Percentiles rank a stretch among this genome's conserved stretches.
Evolutionary conservation across 1,140 invertebrate species (phyloP).

Genomic region (Leptinotarsa defecta): DNA sequence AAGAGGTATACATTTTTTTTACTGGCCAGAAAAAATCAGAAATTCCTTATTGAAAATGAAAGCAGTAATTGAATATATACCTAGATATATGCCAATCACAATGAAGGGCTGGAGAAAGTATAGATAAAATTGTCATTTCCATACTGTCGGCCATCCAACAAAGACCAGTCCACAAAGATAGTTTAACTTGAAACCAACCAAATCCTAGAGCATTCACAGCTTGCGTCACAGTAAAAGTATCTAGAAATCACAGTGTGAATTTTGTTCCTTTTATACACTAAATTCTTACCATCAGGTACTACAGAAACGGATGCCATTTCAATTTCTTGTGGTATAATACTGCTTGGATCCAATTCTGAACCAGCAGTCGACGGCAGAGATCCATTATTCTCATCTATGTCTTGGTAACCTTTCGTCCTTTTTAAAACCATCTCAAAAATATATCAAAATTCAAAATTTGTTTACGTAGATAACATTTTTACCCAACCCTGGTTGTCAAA

Average conservation of each 20-base stretch:
- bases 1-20: too few relatives aligned
- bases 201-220: slow-evolving; percentile 95
- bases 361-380: slow-evolving; percentile 24
- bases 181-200: slow-evolving; percentile 93
- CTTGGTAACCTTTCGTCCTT: slow-evolving; percentile 53
- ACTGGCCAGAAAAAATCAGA: neutral
- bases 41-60: slow-evolving; percentile 38
- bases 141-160: slow-evolving; percentile 98
- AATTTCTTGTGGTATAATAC: slow-evolving; percentile 64
- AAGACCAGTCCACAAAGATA: slow-evolving; percentile 82
- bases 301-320: slow-evolving; percentile 82
- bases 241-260: slow-evolving; percentile 59
- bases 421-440: slow-evolving; percentile 49
- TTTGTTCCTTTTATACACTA: neutral
- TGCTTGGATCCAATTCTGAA: slow-evolving; percentile 45
- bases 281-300: slow-evolving; percentile 73
- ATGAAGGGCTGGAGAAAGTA: slow-evolving; percentile 88
- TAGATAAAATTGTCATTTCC: slow-evolving; percentile 97
- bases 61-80: slow-evolving; percentile 50
- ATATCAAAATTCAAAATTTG: slow-evolving; percentile 12
- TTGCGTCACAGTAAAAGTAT: slow-evolving; percentile 93
- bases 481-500: neutral
- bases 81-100: slow-evolving; percentile 91
- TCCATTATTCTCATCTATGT: slow-evolving; percentile 49
- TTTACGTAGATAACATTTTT: slow-evolving; percentile 25